phyloP scores from a whole-genome alignment of 2,797 vertebrate genomes.

The Microctenopoma stevenorrisi region DNA sequence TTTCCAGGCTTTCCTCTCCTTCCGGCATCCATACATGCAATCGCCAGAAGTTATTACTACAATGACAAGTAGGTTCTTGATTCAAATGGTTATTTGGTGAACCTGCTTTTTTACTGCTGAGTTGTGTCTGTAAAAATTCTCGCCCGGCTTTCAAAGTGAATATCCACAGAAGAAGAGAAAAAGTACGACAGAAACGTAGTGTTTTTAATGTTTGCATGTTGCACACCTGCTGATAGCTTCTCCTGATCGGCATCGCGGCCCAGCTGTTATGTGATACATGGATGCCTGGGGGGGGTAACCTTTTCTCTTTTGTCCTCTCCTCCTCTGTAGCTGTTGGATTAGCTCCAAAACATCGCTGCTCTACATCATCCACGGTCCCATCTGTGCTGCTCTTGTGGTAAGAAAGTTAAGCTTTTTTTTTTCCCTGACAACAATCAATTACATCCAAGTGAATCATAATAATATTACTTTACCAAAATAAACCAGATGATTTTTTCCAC shows the following conservation, averaged over 20 bases:
- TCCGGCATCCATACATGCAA: conserved; percentile 91
- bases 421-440: conserved; percentile 1
- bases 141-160: too few relatives aligned
- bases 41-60: conserved; percentile 94
- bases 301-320: conserved; percentile 2
- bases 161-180: too few relatives aligned
- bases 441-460: conserved; percentile 3
- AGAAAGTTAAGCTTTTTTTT: conserved; percentile 35
- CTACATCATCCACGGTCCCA: conserved; percentile 97
- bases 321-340: conserved; percentile 92
- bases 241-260: conserved; percentile 19
- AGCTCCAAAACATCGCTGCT: conserved; percentile 96
- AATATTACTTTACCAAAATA: conserved; percentile 8
- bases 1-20: conserved; percentile 93
- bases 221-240: not conserved
- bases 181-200: too few relatives aligned
- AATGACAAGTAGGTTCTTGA: conserved; percentile 92
- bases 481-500: conserved; percentile 24
- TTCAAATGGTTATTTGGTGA: too few relatives aligned
- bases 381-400: conserved; percentile 96
- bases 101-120: too few relatives aligned
- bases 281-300: conserved; percentile 25
- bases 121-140: too few relatives aligned
- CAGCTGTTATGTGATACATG: conserved; percentile 3
- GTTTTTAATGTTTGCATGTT: conserved; percentile 10